Evolutionary conservation across 1,140 invertebrate species (phyloP), one percentile per base, ranked within the genome.

Genomic region (Coenobita brevimanus): DNA sequence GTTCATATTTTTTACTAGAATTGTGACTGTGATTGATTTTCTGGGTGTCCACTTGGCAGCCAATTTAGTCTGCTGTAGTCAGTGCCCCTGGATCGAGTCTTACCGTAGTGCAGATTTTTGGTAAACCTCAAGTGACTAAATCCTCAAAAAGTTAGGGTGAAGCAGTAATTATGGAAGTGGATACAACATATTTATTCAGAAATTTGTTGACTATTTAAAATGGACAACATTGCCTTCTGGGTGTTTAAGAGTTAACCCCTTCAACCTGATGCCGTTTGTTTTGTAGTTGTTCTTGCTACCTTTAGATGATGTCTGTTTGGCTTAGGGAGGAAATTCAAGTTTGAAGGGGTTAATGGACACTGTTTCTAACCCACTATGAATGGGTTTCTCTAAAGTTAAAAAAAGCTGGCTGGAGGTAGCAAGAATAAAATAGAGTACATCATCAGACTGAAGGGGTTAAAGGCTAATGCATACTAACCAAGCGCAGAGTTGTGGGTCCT

Each of bases 1-100:
- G 73, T 85, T 62, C 36, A 62, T 85, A 33, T 75, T 85, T 76
- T 76, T 85, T 41, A 85, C 57, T 85, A 76, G 73, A 62, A 62
- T 27, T 71, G 41, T 64, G 71, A 85, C n/a, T 85, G 73, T 46
- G 46, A 76, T 54, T 85, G 73, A 85, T 85, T 85, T 75, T 50
- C 46, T 85, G 82, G 82, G 73, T 85, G 82, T 85, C 82, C 82
- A 85, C 69, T 46, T 76, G 82, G 71, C 57, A 64, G 78, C 78
- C 60, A 8, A 60, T 81, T 60, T 81, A 81, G 38, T 76, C 71
- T 33, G 36, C 82, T 85, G 50, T 85, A 76, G 57, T 54, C 50
- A 60, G 24, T 36, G 60, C 57, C 33, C 33, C 21, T 36, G 36
- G 71, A 36, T 21, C 62, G 17, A 38, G 71, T 76, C 82, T 85